Percentiles rank a stretch among this genome's conserved stretches.
These are phyloP conservation scores for Coleophora deauratella DNA, from an alignment of 2,888 invertebrate genomes.

Conservation along the genomic window DNA sequence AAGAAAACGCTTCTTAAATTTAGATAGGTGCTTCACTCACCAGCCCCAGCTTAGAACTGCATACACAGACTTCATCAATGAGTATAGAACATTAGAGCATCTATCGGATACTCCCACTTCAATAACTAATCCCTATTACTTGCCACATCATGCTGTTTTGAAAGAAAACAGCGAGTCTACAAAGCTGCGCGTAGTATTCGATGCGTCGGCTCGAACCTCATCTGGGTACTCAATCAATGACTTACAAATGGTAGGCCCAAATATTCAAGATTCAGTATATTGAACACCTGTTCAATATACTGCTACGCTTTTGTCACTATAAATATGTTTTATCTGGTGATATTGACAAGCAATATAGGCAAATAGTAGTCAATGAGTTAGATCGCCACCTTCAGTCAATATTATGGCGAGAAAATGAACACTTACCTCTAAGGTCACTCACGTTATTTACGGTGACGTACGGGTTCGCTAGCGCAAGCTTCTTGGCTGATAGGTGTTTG, in stretches of 20 bases:
- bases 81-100: neutral
- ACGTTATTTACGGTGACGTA: constrained; percentile 8
- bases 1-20: neutral
- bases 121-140: neutral
- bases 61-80: neutral
- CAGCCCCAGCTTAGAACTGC: neutral
- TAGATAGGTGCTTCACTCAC: neutral
- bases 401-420: constrained; percentile 7
- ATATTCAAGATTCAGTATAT: constrained; percentile 11
- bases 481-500: constrained; percentile 5
- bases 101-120: neutral
- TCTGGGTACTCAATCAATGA: constrained; percentile 7
- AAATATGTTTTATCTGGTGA: constrained; percentile 14
- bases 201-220: neutral
- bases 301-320: constrained; percentile 11
- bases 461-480: constrained; percentile 10
- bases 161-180: neutral
- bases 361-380: neutral
- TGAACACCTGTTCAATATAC: constrained; percentile 8
- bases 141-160: neutral
- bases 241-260: constrained; percentile 9
- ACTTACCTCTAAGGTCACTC: constrained; percentile 1
- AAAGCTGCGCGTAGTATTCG: neutral
- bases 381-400: constrained; percentile 12
- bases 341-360: constrained; percentile 17